Evolutionary conservation across 1,140 invertebrate genomes (phyloP).

Genomic region (Sarcophaga bullata): DNA sequence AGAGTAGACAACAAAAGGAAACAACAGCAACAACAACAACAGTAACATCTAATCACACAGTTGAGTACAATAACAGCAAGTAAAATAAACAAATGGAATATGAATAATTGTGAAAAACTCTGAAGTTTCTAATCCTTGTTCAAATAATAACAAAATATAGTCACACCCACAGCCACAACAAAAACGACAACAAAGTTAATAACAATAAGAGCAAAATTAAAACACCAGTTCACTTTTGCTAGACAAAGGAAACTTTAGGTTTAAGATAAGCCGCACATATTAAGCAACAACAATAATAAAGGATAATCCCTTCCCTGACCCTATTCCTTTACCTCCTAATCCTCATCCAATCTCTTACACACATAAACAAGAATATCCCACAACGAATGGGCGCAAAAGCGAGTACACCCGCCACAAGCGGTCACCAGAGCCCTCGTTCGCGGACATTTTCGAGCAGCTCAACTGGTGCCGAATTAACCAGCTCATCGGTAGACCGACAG

Average conservation of each 20-base stretch:
- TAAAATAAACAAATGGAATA: background rate
- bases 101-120: background rate
- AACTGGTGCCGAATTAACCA: constrained; percentile 72
- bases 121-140: constrained; percentile 10
- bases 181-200: background rate
- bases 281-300: background rate
- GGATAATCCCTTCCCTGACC: background rate
- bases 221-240: background rate
- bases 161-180: background rate
- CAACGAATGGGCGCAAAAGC: constrained; percentile 81
- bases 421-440: constrained; percentile 74
- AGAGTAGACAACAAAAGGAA: background rate
- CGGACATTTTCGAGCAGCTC: constrained; percentile 82
- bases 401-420: constrained; percentile 80
- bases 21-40: background rate
- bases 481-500: constrained; percentile 72
- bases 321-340: background rate
- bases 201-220: background rate
- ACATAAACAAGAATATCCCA: background rate
- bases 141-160: background rate
- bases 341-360: background rate
- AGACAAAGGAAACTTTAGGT: background rate
- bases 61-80: background rate
- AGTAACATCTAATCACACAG: background rate
- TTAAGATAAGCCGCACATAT: too few relatives aligned